Percentiles rank a stretch among this genome's conserved stretches.
These are phyloP conservation scores for Anhinga rufa DNA, from an alignment of 2,113 vertebrate genomes.

Conservation along the genomic window DNA sequence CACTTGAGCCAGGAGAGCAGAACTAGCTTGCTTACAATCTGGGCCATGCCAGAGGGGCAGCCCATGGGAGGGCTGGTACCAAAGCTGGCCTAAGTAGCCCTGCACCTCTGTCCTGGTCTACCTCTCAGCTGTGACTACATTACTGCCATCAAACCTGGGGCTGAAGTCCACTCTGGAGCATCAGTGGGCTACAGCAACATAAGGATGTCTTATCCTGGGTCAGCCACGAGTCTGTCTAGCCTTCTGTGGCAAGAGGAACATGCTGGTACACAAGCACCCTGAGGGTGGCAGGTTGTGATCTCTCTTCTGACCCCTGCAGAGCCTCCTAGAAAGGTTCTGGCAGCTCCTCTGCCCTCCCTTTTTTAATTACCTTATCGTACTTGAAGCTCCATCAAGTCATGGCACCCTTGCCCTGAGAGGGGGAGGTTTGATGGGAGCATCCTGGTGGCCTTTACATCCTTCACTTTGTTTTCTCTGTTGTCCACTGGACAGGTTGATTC, in stretches of 20 bases:
- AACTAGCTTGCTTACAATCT: neutral
- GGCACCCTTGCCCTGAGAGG: neutral
- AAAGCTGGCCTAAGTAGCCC: neutral
- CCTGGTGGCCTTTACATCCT: neutral
- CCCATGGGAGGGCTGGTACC: neutral
- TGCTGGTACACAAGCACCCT: neutral
- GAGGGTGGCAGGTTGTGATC: neutral
- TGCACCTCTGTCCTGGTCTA: neutral
- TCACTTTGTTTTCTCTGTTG: neutral
- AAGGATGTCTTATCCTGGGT: neutral
- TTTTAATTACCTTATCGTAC: neutral
- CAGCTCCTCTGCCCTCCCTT: neutral
- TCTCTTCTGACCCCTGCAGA: neutral
- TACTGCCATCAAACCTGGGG: neutral
- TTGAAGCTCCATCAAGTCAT: neutral
- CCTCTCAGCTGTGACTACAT: neutral
- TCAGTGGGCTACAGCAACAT: neutral
- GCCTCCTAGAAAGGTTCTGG: neutral
- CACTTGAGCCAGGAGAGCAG: neutral
- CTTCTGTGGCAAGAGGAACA: neutral
- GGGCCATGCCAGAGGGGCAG: rapidly evolving
- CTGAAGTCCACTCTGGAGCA: neutral
- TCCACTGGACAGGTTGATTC: neutral
- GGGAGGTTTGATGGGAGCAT: neutral
- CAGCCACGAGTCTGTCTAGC: rapidly evolving